These are phyloP conservation scores for Drosophila guanche DNA, from an alignment of 1,140 invertebrate genomes.

Conservation along the genomic window DNA sequence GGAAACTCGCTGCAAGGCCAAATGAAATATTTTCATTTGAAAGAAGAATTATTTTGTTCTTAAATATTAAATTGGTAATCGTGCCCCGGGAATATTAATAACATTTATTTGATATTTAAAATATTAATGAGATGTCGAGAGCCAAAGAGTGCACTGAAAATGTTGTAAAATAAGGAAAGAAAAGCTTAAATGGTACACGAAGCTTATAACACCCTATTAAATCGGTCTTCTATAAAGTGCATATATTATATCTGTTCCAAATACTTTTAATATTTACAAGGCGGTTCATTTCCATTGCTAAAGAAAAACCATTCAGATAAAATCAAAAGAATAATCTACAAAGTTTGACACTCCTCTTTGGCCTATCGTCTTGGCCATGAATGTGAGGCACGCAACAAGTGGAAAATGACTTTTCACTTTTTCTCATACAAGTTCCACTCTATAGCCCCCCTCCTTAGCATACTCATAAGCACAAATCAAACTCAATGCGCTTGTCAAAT, in stretches of 20 bases:
- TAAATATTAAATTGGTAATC: conserved; percentile 9
- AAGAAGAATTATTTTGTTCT: conserved; percentile 24
- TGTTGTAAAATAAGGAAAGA: too few species aligned
- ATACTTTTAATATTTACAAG: too few species aligned
- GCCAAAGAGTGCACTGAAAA: background rate
- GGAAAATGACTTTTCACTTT: conserved; percentile 50
- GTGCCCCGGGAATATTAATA: background rate
- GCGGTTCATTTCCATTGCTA: too few species aligned
- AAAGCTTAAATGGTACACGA: too few species aligned
- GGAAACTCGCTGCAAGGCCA: conserved; percentile 8
- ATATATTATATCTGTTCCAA: too few species aligned
- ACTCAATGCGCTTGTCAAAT: conserved; percentile 53
- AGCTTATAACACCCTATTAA: too few species aligned
- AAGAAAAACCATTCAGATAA: too few species aligned
- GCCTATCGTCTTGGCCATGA: too few species aligned
- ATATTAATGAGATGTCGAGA: background rate
- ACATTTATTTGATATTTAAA: background rate
- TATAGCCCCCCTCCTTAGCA: conserved; percentile 27
- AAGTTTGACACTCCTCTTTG: too few species aligned
- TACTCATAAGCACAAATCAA: conserved; percentile 50
- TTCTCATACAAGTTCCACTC: conserved; percentile 27
- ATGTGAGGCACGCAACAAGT: conserved; percentile 25
- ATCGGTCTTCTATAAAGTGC: too few species aligned
- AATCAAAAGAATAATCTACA: too few species aligned
- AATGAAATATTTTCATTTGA: conserved; percentile 34